These are phyloP conservation scores for Anisognathus igniventris DNA, from an alignment of 2,797 vertebrate genomes.

Conservation along the genomic window DNA sequence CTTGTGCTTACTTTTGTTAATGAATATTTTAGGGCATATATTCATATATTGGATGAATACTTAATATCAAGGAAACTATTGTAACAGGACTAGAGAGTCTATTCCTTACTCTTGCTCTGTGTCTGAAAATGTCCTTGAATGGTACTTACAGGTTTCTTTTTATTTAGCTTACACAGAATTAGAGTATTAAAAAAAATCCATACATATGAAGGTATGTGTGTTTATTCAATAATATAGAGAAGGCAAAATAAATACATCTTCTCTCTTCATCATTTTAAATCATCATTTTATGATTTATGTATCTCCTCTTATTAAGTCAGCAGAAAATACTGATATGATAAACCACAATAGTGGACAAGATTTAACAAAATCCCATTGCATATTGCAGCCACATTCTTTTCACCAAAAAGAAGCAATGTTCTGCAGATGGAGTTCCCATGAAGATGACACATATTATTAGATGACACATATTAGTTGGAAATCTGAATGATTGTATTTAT, in stretches of 20 bases:
- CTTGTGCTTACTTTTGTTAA: constrained; percentile 35
- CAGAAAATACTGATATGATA: not conserved
- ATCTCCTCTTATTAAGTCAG: not conserved
- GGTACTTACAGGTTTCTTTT: not conserved
- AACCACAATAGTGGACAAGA: not conserved
- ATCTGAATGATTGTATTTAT: not conserved
- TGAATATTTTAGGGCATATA: constrained; percentile 11
- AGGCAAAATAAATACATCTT: not conserved
- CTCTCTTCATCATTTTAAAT: not conserved
- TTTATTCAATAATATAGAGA: not conserved
- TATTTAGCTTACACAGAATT: not conserved
- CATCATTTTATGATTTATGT: not conserved
- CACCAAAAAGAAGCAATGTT: not conserved
- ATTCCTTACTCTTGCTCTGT: not conserved
- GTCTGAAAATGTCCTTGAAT: not conserved
- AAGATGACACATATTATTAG: not conserved
- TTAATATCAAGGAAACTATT: not conserved
- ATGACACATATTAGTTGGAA: not conserved
- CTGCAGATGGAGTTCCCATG: not conserved
- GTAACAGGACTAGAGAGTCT: not conserved
- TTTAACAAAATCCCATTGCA: not conserved
- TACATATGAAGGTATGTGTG: not conserved
- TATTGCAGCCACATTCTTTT: not conserved
- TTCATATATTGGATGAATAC: not conserved
- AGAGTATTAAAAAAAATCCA: not conserved